phyloP scores from a whole-genome alignment of 2,888 invertebrate genomes.

The Phoenoteleia sp. region DNA sequence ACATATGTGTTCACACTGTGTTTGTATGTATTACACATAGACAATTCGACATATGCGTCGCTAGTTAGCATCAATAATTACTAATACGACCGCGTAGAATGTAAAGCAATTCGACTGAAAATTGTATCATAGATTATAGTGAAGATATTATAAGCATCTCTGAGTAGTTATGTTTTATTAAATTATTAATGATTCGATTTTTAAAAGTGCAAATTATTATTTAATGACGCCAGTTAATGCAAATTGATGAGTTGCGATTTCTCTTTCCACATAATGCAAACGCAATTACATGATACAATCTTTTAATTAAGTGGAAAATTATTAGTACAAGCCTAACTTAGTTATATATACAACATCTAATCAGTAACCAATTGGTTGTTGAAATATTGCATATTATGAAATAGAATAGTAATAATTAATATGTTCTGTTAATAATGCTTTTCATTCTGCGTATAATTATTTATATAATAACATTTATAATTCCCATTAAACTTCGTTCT shows the following conservation, averaged over 20 bases:
- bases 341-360: neutral
- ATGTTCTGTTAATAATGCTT: too few relatives aligned
- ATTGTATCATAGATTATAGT: neutral
- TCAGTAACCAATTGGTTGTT: neutral
- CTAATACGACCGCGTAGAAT: neutral
- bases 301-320: constrained; percentile 17
- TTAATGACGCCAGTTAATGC: too few relatives aligned
- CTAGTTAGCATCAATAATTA: constrained; percentile 26
- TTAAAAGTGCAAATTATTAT: too few relatives aligned
- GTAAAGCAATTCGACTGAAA: neutral
- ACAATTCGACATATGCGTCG: constrained; percentile 19
- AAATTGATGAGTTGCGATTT: neutral
- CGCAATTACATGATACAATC: neutral
- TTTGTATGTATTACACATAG: neutral
- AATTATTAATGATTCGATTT: too few relatives aligned
- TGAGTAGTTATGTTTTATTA: too few relatives aligned
- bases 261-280: neutral
- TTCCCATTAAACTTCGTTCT: too few relatives aligned
- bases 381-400: too few relatives aligned
- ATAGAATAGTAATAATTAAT: too few relatives aligned
- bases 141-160: neutral
- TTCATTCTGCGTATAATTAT: too few relatives aligned
- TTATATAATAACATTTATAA: too few relatives aligned
- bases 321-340: constrained; percentile 1
- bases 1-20: neutral